Evolutionary conservation across 1,140 invertebrate species (phyloP), one percentile per base, ranked within the genome.

Genomic region (Calycopis cecrops): DNA sequence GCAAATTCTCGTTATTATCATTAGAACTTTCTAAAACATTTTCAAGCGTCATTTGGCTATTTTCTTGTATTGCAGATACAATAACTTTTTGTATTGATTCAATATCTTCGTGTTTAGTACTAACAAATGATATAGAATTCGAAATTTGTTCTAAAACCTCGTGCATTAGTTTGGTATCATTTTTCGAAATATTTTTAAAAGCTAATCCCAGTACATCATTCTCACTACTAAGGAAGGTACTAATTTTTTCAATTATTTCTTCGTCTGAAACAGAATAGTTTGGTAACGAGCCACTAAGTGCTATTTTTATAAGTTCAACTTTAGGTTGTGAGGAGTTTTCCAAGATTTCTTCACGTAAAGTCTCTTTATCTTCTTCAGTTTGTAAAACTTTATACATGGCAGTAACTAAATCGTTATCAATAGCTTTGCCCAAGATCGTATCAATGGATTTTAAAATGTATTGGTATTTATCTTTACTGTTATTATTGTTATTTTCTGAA

Each of bases 61-160:
- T 88, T 62, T 92, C 90, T 59, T 90, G 79, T 1, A 92, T 88
- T 0, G 90, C 89, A 17, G 89, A 73, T 0, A 92, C 89, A 1
- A 93, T 92, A 1, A 91, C 91, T 65, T 89, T 90, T 69, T 92
- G 91, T 4, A 93, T 79, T 0, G 88, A 89, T 63, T 92, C 91
- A 0, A 89, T 84, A 0, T 90, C 91, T 69, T 92, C 89, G 59
- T 90, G 85, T 61, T 93, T 91, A 33, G 89, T 90, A 50, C 86
- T 89, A 0, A 92, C 82, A 47, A 87, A 84, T 8, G 86, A 89
- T 1, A 91, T 88, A 14, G 88, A 88, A 49, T 90, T 82, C 1
- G 91, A 91, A 11, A 92, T 90, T 48, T 89, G 89, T 35, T 79
- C 69, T 3, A 92, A 63, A 4, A 92, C 90, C 11, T 85, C 76